phyloP scores from a whole-genome alignment of 2,113 vertebrate genomes.

The Fregata magnificens region DNA sequence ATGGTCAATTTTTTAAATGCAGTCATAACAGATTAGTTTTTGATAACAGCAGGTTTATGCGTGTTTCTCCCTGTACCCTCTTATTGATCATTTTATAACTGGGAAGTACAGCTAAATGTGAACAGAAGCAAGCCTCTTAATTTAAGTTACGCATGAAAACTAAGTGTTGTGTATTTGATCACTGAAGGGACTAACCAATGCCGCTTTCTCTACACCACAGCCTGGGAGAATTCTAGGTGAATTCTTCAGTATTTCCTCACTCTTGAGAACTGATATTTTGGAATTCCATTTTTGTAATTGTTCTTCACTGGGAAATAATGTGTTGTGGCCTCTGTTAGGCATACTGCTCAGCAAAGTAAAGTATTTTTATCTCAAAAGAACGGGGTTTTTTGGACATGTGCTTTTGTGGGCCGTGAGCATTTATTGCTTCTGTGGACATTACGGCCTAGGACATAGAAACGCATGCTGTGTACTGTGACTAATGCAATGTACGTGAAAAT shows the following conservation, averaged over 20 bases:
- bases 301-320: not conserved
- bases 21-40: not conserved
- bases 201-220: not conserved
- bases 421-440: not conserved
- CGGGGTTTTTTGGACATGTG: accelerated
- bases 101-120: not conserved
- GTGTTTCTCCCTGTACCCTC: not conserved
- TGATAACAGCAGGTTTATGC: not conserved
- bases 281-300: not conserved
- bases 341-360: not conserved
- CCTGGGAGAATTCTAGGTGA: not conserved
- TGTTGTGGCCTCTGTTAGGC: not conserved
- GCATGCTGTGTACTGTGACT: not conserved
- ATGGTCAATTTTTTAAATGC: not conserved
- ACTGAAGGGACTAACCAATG: not conserved
- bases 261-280: not conserved
- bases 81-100: not conserved
- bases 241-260: not conserved
- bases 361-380: not conserved
- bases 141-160: not conserved
- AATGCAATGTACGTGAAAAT: not conserved
- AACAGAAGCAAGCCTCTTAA: not conserved
- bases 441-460: not conserved
- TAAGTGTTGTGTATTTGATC: not conserved
- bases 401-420: not conserved